These are phyloP conservation scores for Cygnus olor DNA, from an alignment of 2,797 vertebrate species.

Conservation along the genomic window DNA sequence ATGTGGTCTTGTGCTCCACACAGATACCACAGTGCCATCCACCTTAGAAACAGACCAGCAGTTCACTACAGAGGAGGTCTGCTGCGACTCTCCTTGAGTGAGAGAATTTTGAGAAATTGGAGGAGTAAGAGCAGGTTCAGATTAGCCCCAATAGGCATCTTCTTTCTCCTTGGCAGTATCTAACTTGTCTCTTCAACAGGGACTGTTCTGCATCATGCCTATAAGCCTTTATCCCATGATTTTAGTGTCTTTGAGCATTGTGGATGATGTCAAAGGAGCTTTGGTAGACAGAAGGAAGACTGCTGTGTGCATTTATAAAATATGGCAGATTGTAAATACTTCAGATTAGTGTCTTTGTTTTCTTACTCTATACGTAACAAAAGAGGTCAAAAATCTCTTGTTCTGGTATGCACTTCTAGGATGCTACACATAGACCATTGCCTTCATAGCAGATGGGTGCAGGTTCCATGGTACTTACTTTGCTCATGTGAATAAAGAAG, in stretches of 20 bases:
- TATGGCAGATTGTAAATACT: not conserved
- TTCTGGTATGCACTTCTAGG: not conserved
- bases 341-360: not conserved
- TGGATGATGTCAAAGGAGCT: not conserved
- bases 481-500: not conserved
- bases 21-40: not conserved
- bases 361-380: not conserved
- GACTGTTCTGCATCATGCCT: not conserved
- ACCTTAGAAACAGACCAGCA: not conserved
- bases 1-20: not conserved
- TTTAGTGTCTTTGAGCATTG: not conserved
- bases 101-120: not conserved
- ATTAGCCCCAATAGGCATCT: not conserved
- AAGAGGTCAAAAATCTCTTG: not conserved
- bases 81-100: not conserved
- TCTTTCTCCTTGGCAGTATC: not conserved
- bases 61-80: not conserved
- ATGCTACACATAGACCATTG: not conserved
- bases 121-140: not conserved
- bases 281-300: not conserved
- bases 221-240: not conserved
- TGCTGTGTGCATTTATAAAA: not conserved
- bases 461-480: not conserved
- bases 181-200: not conserved
- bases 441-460: not conserved